Percentiles rank a stretch among this genome's conserved stretches.
These are phyloP conservation scores for Epirrita christyi DNA, from an alignment of 2,888 invertebrate genomes.

Conservation along the genomic window DNA sequence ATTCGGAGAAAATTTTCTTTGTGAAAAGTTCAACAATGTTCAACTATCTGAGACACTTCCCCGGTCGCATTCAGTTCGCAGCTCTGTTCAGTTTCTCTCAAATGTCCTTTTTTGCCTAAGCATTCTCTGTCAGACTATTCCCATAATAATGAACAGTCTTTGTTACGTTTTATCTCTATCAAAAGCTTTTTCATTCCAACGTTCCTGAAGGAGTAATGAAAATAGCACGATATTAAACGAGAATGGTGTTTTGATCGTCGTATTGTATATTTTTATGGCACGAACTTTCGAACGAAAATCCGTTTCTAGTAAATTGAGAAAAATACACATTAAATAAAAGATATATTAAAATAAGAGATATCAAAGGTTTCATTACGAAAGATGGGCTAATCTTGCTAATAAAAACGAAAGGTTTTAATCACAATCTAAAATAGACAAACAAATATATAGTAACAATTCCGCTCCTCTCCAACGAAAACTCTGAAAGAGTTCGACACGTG, in stretches of 20 bases:
- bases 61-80: background rate
- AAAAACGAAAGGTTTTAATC: too few relatives aligned
- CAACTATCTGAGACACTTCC: conserved; percentile 10
- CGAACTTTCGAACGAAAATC: background rate
- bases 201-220: conserved; percentile 1
- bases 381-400: too few relatives aligned
- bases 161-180: conserved; percentile 52
- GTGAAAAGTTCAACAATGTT: conserved; percentile 14
- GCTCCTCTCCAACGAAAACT: too few relatives aligned
- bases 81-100: conserved; percentile 4
- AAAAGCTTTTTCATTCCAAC: conserved; percentile 26
- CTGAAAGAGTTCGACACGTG: too few relatives aligned
- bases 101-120: conserved; percentile 36
- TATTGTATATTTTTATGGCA: conserved; percentile 9
- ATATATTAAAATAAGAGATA: too few relatives aligned
- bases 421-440: too few relatives aligned
- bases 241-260: background rate
- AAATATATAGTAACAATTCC: too few relatives aligned
- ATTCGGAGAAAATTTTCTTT: background rate
- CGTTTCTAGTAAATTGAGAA: too few relatives aligned
- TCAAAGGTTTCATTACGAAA: too few relatives aligned
- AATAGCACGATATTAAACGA: conserved; percentile 16
- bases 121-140: conserved; percentile 36
- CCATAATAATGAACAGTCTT: conserved; percentile 65
- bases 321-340: too few relatives aligned